Conservation (phyloP, 2,888 invertebrate genomes). For the Smittia sp. region DNA sequence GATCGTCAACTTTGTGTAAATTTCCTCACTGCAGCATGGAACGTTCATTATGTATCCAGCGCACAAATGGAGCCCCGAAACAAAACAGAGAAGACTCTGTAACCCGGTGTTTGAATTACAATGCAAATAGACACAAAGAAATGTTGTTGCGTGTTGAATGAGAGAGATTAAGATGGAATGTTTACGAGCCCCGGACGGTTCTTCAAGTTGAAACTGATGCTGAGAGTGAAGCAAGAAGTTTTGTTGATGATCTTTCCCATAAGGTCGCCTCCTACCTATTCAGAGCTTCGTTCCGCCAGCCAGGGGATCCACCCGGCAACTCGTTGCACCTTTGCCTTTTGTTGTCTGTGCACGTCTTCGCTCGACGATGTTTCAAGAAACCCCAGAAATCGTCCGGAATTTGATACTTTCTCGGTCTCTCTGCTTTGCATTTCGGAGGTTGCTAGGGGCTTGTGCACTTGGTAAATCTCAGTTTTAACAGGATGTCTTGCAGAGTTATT, state of each 20-base stretch:
- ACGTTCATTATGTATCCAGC: slow-evolving; percentile 38
- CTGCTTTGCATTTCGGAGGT: neutral
- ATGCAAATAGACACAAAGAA: slow-evolving; percentile 36
- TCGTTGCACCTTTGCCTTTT: slow-evolving; percentile 25
- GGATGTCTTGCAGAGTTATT: too few species aligned
- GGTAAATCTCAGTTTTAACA: neutral
- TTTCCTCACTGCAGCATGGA: slow-evolving; percentile 32
- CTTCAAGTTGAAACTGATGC: neutral
- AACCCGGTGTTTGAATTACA: slow-evolving; percentile 40
- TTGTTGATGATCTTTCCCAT: neutral
- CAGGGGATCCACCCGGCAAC: neutral
- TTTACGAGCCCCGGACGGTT: neutral
- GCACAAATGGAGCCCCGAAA: slow-evolving; percentile 15
- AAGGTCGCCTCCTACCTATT: neutral
- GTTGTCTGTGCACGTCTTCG: neutral
- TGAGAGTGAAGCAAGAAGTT: neutral
- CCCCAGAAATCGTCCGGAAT: slow-evolving; percentile 7
- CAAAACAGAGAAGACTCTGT: neutral
- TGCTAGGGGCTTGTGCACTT: neutral
- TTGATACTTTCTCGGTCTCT: slow-evolving; percentile 25
- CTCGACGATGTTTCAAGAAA: neutral
- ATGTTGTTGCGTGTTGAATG: slow-evolving; percentile 4
- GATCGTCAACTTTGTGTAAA: slow-evolving; percentile 34
- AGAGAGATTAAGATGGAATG: slow-evolving; percentile 25
- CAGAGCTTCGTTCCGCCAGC: neutral